phyloP scores from a whole-genome alignment of 2,888 invertebrate genomes.

The Coleophora deauratella region DNA sequence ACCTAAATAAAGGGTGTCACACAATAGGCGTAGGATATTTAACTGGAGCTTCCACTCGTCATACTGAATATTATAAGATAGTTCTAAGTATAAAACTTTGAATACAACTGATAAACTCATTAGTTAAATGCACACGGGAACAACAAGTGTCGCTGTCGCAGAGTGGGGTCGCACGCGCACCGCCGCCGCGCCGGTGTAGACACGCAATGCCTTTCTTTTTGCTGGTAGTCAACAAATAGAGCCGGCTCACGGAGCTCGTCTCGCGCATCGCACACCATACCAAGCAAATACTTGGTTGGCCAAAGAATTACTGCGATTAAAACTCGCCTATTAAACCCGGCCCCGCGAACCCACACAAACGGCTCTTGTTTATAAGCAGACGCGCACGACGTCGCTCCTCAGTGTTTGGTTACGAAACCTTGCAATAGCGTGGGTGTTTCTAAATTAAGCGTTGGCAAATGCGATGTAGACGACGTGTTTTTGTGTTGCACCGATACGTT shows the following conservation, averaged over 20 bases:
- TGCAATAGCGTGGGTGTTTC: constrained; percentile 57
- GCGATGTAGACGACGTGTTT: constrained; percentile 42
- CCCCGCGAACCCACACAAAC: constrained; percentile 29
- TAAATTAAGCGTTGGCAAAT: constrained; percentile 49
- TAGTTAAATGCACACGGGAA: no score
- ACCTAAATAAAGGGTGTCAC: no score
- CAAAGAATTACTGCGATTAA: constrained; percentile 30
- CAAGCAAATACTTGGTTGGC: no score
- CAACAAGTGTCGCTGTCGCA: constrained; percentile 20
- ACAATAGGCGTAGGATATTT: no score
- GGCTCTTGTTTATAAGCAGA: constrained; percentile 54
- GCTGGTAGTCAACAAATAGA: constrained; percentile 43
- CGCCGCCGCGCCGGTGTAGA: constrained; percentile 22
- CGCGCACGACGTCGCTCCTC: constrained; percentile 36
- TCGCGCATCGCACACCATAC: constrained; percentile 17
- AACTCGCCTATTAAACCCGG: constrained; percentile 32
- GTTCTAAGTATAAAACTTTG: no score
- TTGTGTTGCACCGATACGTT: constrained; percentile 24
- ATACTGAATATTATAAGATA: no score
- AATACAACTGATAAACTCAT: no score
- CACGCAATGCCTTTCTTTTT: constrained; percentile 39
- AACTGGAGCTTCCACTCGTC: no score
- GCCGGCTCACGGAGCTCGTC: constrained; percentile 38
- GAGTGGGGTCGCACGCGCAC: constrained; percentile 30
- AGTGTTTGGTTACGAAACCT: constrained; percentile 50